These are phyloP conservation scores for Astreopora myriophthalma DNA, from an alignment of 64 coral and sea anemone species.

Conservation along the genomic window DNA sequence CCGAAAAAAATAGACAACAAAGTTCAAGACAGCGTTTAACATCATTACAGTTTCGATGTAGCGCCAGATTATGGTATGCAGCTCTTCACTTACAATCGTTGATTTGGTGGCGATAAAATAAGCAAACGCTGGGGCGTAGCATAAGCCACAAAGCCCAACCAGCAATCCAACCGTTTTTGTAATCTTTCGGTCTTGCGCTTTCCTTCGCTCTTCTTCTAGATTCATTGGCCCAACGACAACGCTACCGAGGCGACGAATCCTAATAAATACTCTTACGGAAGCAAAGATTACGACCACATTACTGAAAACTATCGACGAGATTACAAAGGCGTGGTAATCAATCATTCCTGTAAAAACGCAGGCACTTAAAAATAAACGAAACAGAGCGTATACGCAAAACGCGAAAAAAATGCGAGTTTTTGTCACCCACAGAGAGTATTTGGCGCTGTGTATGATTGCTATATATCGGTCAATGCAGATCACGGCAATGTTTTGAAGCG, in stretches of 20 bases:
- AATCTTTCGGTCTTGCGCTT: slow-evolving; percentile 1
- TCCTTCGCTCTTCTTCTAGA: slow-evolving; percentile 19
- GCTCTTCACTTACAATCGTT: not conserved
- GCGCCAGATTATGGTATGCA: slow-evolving; percentile 29
- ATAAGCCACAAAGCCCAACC: not conserved
- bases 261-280: not conserved
- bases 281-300: not conserved
- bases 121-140: not conserved
- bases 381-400: not conserved
- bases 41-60: slow-evolving; percentile 30
- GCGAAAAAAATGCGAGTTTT: slow-evolving; percentile 12
- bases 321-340: slow-evolving; percentile 3
- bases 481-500: slow-evolving; percentile 26
- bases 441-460: slow-evolving; percentile 10
- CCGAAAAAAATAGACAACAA: slow-evolving; percentile 8
- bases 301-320: slow-evolving; percentile 25
- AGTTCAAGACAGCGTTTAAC: slow-evolving; percentile 15
- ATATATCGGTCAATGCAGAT: slow-evolving; percentile 36
- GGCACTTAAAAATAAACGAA: slow-evolving; percentile 28
- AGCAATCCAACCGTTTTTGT: slow-evolving; percentile 4
- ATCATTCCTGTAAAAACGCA: slow-evolving; percentile 34
- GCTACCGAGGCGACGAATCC: not conserved
- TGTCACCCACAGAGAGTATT: not conserved
- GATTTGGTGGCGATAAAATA: not conserved
- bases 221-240: not conserved